Conservation (phyloP, 2,888 invertebrate genomes). For the Trissolcus japonicus region DNA sequence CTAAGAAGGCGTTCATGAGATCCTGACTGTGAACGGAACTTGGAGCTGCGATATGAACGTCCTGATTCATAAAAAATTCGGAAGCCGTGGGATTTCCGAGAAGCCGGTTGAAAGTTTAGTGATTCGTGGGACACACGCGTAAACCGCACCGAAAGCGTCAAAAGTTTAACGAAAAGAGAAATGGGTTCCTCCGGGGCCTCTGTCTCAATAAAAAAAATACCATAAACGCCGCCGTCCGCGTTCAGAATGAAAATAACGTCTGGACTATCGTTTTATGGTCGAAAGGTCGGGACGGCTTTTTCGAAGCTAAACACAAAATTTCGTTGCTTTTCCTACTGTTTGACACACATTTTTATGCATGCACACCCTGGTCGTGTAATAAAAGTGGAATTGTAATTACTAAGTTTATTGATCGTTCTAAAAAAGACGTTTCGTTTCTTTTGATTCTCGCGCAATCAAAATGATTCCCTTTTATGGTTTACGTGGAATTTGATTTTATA, state of each 20-base stretch:
- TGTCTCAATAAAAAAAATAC: constrained; percentile 38
- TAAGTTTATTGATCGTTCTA: constrained; percentile 52
- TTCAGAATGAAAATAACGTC: constrained; percentile 50
- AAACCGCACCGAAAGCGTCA: constrained; percentile 44
- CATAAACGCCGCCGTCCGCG: constrained; percentile 50
- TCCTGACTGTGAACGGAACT: constrained; percentile 29
- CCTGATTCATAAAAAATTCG: constrained; percentile 55
- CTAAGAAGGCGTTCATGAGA: constrained; percentile 41
- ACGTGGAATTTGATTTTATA: constrained; percentile 29
- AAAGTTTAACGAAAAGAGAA: constrained; percentile 46
- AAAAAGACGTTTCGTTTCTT: constrained; percentile 51
- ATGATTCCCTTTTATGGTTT: constrained; percentile 36
- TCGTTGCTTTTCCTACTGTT: constrained; percentile 58
- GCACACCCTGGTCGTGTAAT: constrained; percentile 34
- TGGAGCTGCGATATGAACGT: constrained; percentile 31
- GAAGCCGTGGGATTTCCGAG: constrained; percentile 50
- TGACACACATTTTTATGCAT: constrained; percentile 56
- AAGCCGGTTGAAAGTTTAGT: constrained; percentile 30
- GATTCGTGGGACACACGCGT: constrained; percentile 54
- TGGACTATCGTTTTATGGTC: constrained; percentile 56
- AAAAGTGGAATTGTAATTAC: constrained; percentile 54
- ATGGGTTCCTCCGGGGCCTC: constrained; percentile 27
- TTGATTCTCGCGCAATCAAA: constrained; percentile 43
- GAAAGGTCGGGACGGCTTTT: constrained; percentile 37
- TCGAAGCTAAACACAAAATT: constrained; percentile 51